Conservation (phyloP, 2,888 invertebrate genomes). For the Sarcophaga caerulescens region DNA sequence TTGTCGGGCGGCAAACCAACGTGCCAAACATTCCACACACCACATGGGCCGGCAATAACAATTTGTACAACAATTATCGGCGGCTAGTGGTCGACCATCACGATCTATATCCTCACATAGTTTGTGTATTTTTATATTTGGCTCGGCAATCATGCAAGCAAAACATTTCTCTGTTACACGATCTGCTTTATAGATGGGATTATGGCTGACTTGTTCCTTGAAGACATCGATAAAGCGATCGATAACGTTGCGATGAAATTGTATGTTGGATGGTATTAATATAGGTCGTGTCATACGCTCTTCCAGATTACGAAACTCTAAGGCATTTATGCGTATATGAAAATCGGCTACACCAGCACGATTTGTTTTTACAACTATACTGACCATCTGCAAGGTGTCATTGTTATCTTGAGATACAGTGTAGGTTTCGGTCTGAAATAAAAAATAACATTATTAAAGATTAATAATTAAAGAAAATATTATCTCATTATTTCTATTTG, state of each 20-base stretch:
- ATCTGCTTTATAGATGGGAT: slow-evolving; percentile 85
- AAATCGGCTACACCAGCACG: slow-evolving; percentile 84
- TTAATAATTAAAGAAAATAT: too few relatives aligned
- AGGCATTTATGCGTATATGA: slow-evolving; percentile 88
- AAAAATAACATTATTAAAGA: too few relatives aligned
- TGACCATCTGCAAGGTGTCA: slow-evolving; percentile 90
- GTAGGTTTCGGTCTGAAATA: slow-evolving; percentile 86
- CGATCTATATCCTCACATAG: slow-evolving; percentile 84
- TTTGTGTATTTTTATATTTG: slow-evolving; percentile 90
- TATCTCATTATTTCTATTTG: too few relatives aligned
- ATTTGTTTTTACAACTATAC: slow-evolving; percentile 88
- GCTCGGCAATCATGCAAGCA: slow-evolving; percentile 91
- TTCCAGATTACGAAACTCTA: slow-evolving; percentile 89
- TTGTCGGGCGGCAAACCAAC: slow-evolving; percentile 94
- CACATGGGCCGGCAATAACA: slow-evolving; percentile 94
- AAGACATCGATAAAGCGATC: slow-evolving; percentile 94
- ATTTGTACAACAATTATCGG: slow-evolving; percentile 79
- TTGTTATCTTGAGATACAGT: slow-evolving; percentile 86
- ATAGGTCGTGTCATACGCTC: slow-evolving; percentile 87
- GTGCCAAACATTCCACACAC: slow-evolving; percentile 92
- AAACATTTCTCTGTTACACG: slow-evolving; percentile 91
- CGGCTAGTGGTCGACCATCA: slow-evolving; percentile 77
- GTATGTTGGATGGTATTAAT: slow-evolving; percentile 85
- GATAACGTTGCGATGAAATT: slow-evolving; percentile 88
- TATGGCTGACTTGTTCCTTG: slow-evolving; percentile 87